phyloP scores from a whole-genome alignment of 2,888 invertebrate genomes.

The Cantharis flavilabris region DNA sequence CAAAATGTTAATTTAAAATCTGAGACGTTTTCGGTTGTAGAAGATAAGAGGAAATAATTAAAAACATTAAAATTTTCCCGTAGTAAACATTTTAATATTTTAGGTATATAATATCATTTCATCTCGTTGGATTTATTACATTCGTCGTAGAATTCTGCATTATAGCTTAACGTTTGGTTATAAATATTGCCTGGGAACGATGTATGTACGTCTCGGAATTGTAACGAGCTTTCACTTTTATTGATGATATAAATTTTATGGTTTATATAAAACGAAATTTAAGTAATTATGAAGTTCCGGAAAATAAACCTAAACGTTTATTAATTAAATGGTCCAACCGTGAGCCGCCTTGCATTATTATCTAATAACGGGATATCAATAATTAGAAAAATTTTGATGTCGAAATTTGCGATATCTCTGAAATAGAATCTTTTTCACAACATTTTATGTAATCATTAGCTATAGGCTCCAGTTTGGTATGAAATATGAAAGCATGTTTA shows the following conservation, averaged over 20 bases:
- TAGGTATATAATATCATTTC: constrained; percentile 45
- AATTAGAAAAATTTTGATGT: neutral
- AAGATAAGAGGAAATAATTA: constrained; percentile 24
- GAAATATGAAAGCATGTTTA: neutral
- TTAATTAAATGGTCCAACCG: neutral
- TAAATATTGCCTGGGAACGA: constrained; percentile 29
- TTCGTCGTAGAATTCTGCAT: constrained; percentile 46
- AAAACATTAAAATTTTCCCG: constrained; percentile 5
- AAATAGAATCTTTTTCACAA: neutral
- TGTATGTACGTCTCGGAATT: constrained; percentile 31
- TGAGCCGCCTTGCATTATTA: neutral
- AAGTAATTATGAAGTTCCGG: constrained; percentile 24
- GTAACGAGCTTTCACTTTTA: constrained; percentile 31
- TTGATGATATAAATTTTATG: constrained; percentile 25
- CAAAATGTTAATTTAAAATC: constrained; percentile 9
- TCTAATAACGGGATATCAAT: neutral
- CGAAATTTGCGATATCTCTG: neutral
- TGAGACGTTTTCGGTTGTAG: neutral
- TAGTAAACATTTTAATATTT: constrained; percentile 42
- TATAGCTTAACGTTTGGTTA: constrained; percentile 41
- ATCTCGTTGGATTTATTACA: constrained; percentile 52
- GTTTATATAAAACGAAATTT: constrained; percentile 26
- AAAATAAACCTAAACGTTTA: constrained; percentile 1
- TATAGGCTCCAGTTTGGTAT: neutral
- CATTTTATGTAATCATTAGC: neutral